phyloP scores from a whole-genome alignment of 2,888 invertebrate species.

The Hylaea fasciaria region DNA sequence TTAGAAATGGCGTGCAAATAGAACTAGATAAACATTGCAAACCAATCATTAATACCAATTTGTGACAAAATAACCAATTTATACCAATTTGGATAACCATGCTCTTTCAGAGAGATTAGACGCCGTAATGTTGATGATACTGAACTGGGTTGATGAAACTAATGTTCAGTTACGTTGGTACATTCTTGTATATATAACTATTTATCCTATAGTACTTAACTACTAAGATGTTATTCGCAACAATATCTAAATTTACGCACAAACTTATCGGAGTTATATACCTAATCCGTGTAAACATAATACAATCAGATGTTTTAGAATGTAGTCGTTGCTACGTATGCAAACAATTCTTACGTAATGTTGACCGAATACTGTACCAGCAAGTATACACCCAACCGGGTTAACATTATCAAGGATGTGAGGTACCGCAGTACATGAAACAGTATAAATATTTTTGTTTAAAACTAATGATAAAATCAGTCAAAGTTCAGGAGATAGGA shows the following conservation, averaged over 20 bases:
- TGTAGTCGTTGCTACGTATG: conserved; percentile 5
- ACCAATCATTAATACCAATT: no score
- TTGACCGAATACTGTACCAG: conserved; percentile 33
- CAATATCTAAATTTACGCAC: conserved; percentile 8
- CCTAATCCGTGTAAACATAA: conserved; percentile 24
- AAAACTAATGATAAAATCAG: conserved; percentile 59
- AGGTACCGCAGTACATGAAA: conserved; percentile 46
- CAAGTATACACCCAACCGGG: conserved; percentile 53
- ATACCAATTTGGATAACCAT: no score
- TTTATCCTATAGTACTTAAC: background rate
- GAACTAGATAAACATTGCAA: no score
- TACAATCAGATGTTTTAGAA: conserved; percentile 23
- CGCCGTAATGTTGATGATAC: no score
- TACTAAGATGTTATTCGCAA: conserved; percentile 7
- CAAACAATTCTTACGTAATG: conserved; percentile 55
- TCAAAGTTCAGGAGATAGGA: conserved; percentile 71
- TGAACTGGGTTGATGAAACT: no score
- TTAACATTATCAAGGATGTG: conserved; percentile 55
- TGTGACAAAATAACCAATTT: no score
- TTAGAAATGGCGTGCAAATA: no score
- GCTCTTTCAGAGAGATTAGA: no score
- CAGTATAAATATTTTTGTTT: conserved; percentile 72
- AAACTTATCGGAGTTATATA: conserved; percentile 13
- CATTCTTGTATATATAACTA: no score
- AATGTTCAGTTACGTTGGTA: no score